phyloP scores from a whole-genome alignment of 2,797 vertebrate genomes.

The Chelon labrosus region DNA sequence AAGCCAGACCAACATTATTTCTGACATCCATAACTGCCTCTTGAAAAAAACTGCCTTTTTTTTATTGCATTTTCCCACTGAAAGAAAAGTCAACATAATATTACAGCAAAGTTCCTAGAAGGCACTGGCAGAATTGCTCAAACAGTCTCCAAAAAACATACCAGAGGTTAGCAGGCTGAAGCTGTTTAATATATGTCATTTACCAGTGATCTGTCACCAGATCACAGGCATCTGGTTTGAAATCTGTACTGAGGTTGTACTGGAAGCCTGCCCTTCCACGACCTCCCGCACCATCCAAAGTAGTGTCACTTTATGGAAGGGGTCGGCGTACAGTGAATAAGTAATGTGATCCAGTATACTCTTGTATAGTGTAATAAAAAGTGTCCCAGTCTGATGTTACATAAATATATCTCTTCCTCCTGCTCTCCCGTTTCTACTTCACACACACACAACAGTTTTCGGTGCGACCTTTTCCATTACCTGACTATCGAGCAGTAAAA shows the following conservation, averaged over 20 bases:
- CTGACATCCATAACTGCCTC: conserved; percentile 16
- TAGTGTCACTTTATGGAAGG: conserved; percentile 49
- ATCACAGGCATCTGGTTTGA: conserved; percentile 16
- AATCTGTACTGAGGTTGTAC: conserved; percentile 25
- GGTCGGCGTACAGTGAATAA: conserved; percentile 60
- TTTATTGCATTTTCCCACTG: conserved; percentile 9
- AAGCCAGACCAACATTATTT: conserved; percentile 20
- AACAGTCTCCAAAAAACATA: neutral
- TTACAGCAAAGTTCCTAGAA: conserved; percentile 2
- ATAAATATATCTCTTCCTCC: conserved; percentile 21
- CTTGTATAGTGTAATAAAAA: conserved; percentile 33
- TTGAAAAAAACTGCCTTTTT: conserved; percentile 1
- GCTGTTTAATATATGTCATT: conserved; percentile 1
- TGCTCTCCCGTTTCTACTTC: neutral
- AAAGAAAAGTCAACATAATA: conserved; percentile 19
- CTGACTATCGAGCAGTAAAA: neutral
- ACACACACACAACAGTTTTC: neutral
- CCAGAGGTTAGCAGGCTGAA: neutral
- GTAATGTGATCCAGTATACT: conserved; percentile 48
- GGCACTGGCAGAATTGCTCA: neutral
- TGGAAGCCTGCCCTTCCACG: conserved; percentile 28
- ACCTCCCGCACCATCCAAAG: conserved; percentile 29
- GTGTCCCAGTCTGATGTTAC: conserved; percentile 42
- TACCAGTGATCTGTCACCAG: conserved; percentile 9
- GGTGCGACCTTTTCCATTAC: neutral